Conservation (phyloP, 2,888 invertebrate genomes). For the Lapara coniferarum region DNA sequence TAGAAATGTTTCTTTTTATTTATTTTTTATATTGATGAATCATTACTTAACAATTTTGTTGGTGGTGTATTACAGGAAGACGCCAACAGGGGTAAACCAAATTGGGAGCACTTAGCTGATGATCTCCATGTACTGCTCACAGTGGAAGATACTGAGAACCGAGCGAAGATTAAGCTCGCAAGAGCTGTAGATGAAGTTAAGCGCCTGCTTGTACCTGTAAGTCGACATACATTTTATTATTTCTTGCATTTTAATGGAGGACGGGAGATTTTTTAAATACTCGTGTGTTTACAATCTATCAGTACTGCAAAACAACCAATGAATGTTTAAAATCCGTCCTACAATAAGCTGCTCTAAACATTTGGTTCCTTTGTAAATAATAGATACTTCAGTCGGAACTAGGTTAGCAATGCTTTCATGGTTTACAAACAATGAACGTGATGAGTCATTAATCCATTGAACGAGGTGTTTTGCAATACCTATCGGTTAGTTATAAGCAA, state of each 20-base stretch:
- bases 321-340: not conserved
- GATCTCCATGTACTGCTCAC: conserved; percentile 99
- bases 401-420: not conserved
- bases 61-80: conserved; percentile 90
- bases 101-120: conserved; percentile 99
- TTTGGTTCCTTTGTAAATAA: not conserved
- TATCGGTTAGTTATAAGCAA: not conserved
- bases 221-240: conserved; percentile 52
- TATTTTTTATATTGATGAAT: too few species aligned
- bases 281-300: too few species aligned
- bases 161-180: conserved; percentile 96
- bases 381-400: not conserved
- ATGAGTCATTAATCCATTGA: not conserved
- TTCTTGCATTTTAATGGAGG: not conserved
- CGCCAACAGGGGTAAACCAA: conserved; percentile 99
- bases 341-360: not conserved
- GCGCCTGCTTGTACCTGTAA: conserved; percentile 98
- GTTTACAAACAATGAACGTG: not conserved
- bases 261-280: not conserved
- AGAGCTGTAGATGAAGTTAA: conserved; percentile 99
- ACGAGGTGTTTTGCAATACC: not conserved
- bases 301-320: too few species aligned
- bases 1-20: not conserved
- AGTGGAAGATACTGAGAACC: conserved; percentile 99
- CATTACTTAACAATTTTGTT: not conserved